Evolutionary conservation across 1,140 invertebrate genomes (phyloP), one percentile per base, ranked within the genome.

Genomic region (Hylaeus anthracinus): DNA sequence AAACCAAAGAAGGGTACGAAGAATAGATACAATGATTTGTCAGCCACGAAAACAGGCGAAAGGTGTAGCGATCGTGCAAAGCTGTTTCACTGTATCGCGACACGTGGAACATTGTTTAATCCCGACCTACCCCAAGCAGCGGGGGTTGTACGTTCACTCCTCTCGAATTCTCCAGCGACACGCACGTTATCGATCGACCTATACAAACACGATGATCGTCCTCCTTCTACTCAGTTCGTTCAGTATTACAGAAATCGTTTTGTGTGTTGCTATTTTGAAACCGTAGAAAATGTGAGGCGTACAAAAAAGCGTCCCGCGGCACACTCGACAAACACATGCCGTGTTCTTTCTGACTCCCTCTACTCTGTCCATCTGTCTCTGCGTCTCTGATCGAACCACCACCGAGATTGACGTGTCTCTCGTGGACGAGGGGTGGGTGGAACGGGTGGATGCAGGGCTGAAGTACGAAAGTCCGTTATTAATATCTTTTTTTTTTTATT

Each of bases 281-380:
- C 74, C 82, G 84, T 90, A 90, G 88, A 90, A 89, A 90, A 90
- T 88, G 64, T 86, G 86, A 89, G 87, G 82, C 81, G 81, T 88
- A 88, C 80, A 90, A 90, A 90, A 89, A 89, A 83, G 70, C 75
- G 76, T 88, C 73, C 73, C 84, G 72, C 65, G 75, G 66, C 79
- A 81, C 79, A 76, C 67, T 84, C 81, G 71, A 77, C 72, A 72
- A 69, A 72, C 76, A 61, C 79, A 72, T 70, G 61, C 53, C 60
- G 70, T 51, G 48, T 41, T 73, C 63, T 65, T 66, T 70, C 26
- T 0, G 26, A 56, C 48, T 37, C 48, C 53, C n/a, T 26, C 10
- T 3, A 53, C 14, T n/a, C 71, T 64, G 8, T 26, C 73, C 58
- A 58, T 61, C 9, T 75, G 4, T 72, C 76, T 67, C 48, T 61